Evolutionary conservation across 2,888 invertebrate genomes (phyloP).

Genomic region (Monoplex corrugatus): DNA sequence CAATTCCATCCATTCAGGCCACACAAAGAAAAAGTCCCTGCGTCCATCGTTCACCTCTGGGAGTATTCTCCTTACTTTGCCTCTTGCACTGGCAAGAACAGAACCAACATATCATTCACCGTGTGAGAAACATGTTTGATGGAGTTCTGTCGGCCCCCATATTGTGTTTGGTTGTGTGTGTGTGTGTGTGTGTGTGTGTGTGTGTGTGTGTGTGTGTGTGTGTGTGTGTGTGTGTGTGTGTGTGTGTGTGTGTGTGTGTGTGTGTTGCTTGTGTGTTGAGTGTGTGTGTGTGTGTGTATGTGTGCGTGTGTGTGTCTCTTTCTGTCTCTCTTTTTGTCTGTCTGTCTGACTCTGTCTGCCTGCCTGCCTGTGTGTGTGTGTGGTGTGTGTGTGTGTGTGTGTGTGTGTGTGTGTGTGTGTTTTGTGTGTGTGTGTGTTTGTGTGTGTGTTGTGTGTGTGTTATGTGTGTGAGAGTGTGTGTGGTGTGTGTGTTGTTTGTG

Average conservation of each 20-base stretch:
- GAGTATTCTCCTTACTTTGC: too few species aligned
- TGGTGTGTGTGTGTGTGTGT: too few species aligned
- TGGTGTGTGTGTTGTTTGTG: constrained; percentile 3
- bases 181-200: constrained; percentile 16
- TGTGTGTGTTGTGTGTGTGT: constrained; percentile 24
- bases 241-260: constrained; percentile 30
- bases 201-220: constrained; percentile 36
- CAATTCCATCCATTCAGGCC: too few species aligned
- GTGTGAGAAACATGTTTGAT: too few species aligned
- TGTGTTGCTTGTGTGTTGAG: too few species aligned
- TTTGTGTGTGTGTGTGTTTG: neutral
- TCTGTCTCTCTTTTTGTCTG: constrained; percentile 17
- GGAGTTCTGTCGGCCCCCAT: neutral
- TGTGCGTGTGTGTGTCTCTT: neutral
- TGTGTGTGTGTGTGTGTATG: neutral
- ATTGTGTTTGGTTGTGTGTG: neutral
- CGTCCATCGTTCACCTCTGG: too few species aligned
- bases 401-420: constrained; percentile 35
- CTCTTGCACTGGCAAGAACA: too few species aligned
- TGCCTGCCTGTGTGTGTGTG: too few species aligned
- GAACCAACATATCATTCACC: too few species aligned
- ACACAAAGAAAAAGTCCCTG: too few species aligned
- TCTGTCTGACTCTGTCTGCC: constrained; percentile 1
- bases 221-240: constrained; percentile 20
- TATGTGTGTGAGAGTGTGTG: neutral